Evolutionary conservation across 2,797 vertebrate genomes (phyloP), one percentile per base, ranked within the genome.

Genomic region (Geotrypetes seraphini): DNA sequence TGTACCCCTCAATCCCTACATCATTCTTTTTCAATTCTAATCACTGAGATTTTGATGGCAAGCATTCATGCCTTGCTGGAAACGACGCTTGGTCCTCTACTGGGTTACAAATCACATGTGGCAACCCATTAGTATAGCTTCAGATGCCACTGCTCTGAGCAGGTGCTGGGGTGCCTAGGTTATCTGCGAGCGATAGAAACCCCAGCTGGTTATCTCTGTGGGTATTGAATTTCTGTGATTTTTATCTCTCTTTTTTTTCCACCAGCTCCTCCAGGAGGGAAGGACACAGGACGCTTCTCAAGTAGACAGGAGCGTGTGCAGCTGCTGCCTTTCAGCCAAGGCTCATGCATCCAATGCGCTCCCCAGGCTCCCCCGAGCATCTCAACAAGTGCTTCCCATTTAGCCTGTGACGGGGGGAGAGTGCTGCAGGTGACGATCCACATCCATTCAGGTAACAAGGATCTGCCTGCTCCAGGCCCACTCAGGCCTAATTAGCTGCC

Each of bases 171-270:
- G 13, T 45, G 54, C 47, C 52, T 73, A 71, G 72, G 78, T 85
- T 88, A 85, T 87, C 78, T 75, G 48, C 59, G 66, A 59, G 62
- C 61, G 40, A 48, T 45, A 48, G 51, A 76, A 60, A 66, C 66
- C 68, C 84, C 79, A 85, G 84, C 79, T 88, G 78, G 86, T 89
- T 84, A 80, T 76, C 76, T 73, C 59, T 39, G 50, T 47, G 38
- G 66, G 73, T 81, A 73, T 75, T 84, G 80, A 73, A 51, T 87
- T 92, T 86, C 84, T 67, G 18, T 59, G 68, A 80, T 85, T 72
- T 75, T 64, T 83, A 78, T 79, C 84, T 79, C 16, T 4, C 15
- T n/a, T 31, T 31, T n/a, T n/a, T 45, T 71, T 28, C 4, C 40
- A 51, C 28, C 35, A 71, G 43, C 31, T 24, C 23, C 25, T 28